phyloP scores from a whole-genome alignment of 1,140 invertebrate species.

The Gryon sp. region DNA sequence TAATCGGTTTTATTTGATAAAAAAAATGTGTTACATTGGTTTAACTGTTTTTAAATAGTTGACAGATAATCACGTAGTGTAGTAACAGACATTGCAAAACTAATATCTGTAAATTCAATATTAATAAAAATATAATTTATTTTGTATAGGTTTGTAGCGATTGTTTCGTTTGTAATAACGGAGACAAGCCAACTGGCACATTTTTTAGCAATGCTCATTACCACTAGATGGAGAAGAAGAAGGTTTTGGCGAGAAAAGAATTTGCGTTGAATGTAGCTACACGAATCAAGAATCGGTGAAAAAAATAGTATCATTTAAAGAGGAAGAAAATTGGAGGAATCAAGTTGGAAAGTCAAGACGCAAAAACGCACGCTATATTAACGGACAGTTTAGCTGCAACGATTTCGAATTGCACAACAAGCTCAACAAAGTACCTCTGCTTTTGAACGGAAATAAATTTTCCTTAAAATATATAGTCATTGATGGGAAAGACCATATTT shows the following conservation, averaged over 20 bases:
- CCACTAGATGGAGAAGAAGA: not conserved
- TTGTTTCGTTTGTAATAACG: not conserved
- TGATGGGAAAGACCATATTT: not conserved
- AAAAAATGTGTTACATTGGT: too few relatives aligned
- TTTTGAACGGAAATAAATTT: not conserved
- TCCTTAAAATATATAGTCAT: not conserved
- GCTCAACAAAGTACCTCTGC: not conserved
- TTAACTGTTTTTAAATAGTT: too few relatives aligned
- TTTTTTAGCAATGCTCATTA: not conserved
- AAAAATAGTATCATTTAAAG: not conserved
- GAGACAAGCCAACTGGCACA: too few relatives aligned
- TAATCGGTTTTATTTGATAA: too few relatives aligned
- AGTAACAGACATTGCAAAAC: too few relatives aligned
- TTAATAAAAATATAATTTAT: not conserved
- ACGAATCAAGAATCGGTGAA: not conserved
- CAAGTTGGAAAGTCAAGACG: not conserved
- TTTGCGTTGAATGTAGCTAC: not conserved
- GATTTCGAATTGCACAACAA: not conserved
- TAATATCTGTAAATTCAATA: too few relatives aligned
- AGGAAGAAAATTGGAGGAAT: conserved; percentile 4
- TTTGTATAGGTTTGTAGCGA: not conserved
- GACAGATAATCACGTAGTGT: too few relatives aligned
- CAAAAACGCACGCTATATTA: not conserved
- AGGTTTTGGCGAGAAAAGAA: not conserved
- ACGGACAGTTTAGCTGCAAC: not conserved